Evolutionary conservation across 2,797 vertebrate genomes (phyloP).

Genomic region (Eulemur rubriventer): DNA sequence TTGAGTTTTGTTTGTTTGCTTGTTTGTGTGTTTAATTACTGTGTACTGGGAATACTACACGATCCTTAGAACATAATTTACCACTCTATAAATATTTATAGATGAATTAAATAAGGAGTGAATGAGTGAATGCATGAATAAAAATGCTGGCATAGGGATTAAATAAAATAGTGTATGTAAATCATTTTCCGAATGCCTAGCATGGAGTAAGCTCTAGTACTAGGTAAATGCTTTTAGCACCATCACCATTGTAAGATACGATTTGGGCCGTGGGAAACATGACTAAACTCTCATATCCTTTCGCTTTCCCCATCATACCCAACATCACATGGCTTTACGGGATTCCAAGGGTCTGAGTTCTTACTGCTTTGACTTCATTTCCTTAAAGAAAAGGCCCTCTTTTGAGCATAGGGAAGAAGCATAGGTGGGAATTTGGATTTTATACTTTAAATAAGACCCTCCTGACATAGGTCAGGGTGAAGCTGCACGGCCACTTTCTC

Average conservation of each 20-base stretch:
- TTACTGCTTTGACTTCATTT: background rate
- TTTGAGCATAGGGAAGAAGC: background rate
- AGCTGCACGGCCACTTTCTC: background rate
- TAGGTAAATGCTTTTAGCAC: background rate
- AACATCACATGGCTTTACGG: background rate
- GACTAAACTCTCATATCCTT: background rate
- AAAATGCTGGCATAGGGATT: slow-evolving; percentile 40
- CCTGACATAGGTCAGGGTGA: background rate
- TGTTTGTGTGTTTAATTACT: slow-evolving; percentile 44
- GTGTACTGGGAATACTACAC: background rate
- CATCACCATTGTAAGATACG: background rate
- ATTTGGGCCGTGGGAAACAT: background rate
- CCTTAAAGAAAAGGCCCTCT: background rate
- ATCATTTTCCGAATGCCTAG: slow-evolving; percentile 7
- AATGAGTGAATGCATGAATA: slow-evolving; percentile 53
- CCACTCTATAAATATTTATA: slow-evolving; percentile 67
- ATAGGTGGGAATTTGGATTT: background rate
- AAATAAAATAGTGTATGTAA: slow-evolving; percentile 50
- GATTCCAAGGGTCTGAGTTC: background rate
- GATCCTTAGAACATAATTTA: slow-evolving; percentile 55
- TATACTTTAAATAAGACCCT: background rate
- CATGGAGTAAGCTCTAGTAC: background rate
- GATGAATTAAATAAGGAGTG: slow-evolving; percentile 61
- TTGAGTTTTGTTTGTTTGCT: background rate
- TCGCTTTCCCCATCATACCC: background rate